These are phyloP conservation scores for Agrotis segetum DNA, from an alignment of 2,888 invertebrate species.

Conservation along the genomic window DNA sequence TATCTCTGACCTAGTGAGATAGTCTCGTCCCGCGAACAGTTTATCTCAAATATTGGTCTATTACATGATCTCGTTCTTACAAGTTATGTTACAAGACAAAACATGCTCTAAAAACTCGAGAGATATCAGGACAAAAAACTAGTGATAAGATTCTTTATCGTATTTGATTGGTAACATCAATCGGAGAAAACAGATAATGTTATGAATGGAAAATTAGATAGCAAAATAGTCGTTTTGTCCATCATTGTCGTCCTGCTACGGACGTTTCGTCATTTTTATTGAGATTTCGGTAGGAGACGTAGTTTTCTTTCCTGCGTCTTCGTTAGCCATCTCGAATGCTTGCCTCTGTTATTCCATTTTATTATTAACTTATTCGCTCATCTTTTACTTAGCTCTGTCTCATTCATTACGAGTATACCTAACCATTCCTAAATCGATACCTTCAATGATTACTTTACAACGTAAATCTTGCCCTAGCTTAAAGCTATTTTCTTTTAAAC, in stretches of 20 bases:
- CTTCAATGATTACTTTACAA: too few relatives aligned
- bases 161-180: constrained; percentile 5
- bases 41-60: constrained; percentile 56
- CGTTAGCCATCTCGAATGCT: background rate
- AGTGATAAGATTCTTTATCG: constrained; percentile 40
- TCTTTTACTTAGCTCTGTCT: background rate
- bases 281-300: background rate
- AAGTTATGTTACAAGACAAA: constrained; percentile 17
- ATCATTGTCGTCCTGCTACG: background rate
- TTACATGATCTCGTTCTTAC: constrained; percentile 42
- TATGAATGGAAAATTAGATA: background rate
- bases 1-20: constrained; percentile 73
- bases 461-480: too few relatives aligned
- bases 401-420: too few relatives aligned
- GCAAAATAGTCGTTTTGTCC: background rate
- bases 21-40: constrained; percentile 52
- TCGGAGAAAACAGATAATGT: background rate
- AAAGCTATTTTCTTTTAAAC: too few relatives aligned
- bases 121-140: constrained; percentile 18
- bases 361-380: background rate
- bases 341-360: background rate
- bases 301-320: too few relatives aligned
- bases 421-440: background rate
- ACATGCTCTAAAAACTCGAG: constrained; percentile 20
- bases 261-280: background rate